Conservation (phyloP, 2,113 vertebrate species). For the Patagioenas fasciata region DNA sequence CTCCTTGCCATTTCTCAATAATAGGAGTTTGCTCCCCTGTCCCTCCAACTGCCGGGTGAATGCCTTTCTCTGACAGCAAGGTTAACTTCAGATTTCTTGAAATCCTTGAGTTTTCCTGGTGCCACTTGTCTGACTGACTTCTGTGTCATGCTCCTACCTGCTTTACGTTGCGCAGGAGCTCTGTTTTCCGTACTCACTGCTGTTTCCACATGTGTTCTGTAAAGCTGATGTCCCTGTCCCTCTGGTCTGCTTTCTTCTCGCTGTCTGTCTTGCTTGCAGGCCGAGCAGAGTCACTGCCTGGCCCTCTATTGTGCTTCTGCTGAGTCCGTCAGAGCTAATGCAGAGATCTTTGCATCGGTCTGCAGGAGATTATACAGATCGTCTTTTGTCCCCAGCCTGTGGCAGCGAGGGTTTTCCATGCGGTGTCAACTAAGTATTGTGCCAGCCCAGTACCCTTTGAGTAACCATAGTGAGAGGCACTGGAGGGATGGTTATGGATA, state of each 20-base stretch:
- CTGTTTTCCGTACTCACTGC: neutral
- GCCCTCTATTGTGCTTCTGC: neutral
- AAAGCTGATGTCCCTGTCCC: neutral
- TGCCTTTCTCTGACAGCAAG: neutral
- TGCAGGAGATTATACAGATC: neutral
- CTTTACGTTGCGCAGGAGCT: neutral
- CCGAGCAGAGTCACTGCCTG: neutral
- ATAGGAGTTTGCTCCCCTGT: neutral
- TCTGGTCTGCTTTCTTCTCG: neutral
- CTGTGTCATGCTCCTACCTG: neutral
- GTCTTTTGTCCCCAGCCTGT: neutral
- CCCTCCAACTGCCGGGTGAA: neutral
- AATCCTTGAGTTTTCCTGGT: neutral
- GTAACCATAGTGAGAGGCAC: neutral
- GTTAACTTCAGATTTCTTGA: neutral
- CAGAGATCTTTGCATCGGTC: fast-evolving
- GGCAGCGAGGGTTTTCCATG: neutral
- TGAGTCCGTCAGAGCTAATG: neutral
- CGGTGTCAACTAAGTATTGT: neutral
- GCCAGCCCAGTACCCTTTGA: neutral
- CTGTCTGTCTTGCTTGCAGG: neutral
- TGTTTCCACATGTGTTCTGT: neutral
- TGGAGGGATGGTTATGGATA: neutral
- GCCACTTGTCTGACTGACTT: neutral
- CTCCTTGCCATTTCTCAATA: neutral